Percentiles rank a stretch among this genome's conserved stretches.
These are phyloP conservation scores for Pholis gunnellus DNA, from an alignment of 2,113 vertebrate genomes.

Conservation along the genomic window DNA sequence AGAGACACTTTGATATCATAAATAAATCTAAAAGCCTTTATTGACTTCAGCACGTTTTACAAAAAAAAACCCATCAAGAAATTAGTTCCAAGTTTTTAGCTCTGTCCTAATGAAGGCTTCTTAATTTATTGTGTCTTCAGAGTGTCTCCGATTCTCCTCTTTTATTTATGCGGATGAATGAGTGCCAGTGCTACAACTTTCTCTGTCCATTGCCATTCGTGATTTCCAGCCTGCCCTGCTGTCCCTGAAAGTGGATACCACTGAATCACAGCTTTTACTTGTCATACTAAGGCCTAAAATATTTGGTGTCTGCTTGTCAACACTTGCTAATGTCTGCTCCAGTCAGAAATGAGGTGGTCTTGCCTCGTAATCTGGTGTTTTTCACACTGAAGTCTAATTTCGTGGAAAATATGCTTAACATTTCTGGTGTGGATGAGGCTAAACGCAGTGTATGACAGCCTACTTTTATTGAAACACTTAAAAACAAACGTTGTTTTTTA, in stretches of 20 bases:
- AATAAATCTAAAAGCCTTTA: constrained; percentile 12
- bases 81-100: constrained; percentile 1
- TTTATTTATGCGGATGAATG: neutral
- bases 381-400: constrained; percentile 16
- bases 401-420: neutral
- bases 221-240: neutral
- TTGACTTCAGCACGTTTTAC: constrained; percentile 27
- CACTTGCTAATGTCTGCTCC: constrained; percentile 3
- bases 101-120: constrained; percentile 7
- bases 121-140: constrained; percentile 31
- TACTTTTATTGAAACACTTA: constrained; percentile 8
- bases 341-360: neutral
- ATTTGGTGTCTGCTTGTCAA: constrained; percentile 11
- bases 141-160: constrained; percentile 15
- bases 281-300: neutral
- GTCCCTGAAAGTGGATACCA: constrained; percentile 5
- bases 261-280: constrained; percentile 28
- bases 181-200: neutral
- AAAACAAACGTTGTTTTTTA: neutral
- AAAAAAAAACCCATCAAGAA: neutral
- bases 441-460: neutral
- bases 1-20: constrained; percentile 9
- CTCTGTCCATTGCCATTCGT: neutral
- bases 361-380: constrained; percentile 2
- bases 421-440: neutral